Base-by-base conservation (phyloP, 53 echinoderm and acorn worm species). In the Echinometra lucunter region DNA sequence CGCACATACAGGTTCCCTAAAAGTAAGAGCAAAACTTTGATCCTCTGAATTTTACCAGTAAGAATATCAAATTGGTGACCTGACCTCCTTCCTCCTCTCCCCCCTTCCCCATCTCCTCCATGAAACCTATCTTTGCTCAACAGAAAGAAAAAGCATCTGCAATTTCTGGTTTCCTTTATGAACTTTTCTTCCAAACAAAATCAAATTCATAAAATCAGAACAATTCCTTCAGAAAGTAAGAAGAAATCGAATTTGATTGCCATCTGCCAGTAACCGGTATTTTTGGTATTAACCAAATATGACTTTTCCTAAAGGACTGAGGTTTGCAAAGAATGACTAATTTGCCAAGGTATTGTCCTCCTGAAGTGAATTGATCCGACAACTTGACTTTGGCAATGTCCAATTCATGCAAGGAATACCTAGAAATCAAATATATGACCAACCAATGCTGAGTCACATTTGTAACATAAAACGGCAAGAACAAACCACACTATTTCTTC, bases 321-420 rank as follows among this genome's bases (percentile, higher is more conserved):
- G n/a, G 13, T 10, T 40, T 34, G 10, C 81, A 81, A 81, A 42
- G 81, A 81, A 23, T n/a, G 85, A 49, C 85, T 49, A 85, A 85
- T 85, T 85, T 85, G 85, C 85, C 45, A 49, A 85, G 45, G n/a
- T 47, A 85, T 85, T 85, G 85, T 85, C 53, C n/a, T 11, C 4
- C 13, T 28, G 17, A 11, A 4, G 85, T 49, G 49, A 85, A 85
- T n/a, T 47, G 49, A 81, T 85, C 85, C 49, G n/a, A 85, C 85
- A 53, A 12, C 45, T 49, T 85, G 85, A 85, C 85, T 85, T 85
- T 85, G 53, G 85, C 30, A 28, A 85, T 45, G 17, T 2, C 15
- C 49, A 37, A 5, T 44, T 81, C 44, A 21, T 42, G 25, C 42
- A 81, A 21, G 19, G 81, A 44, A 42, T 19, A 1, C 30, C 1